Evolutionary conservation across 1,140 invertebrate genomes (phyloP).

Genomic region (Macrosteles quadrilineatus): DNA sequence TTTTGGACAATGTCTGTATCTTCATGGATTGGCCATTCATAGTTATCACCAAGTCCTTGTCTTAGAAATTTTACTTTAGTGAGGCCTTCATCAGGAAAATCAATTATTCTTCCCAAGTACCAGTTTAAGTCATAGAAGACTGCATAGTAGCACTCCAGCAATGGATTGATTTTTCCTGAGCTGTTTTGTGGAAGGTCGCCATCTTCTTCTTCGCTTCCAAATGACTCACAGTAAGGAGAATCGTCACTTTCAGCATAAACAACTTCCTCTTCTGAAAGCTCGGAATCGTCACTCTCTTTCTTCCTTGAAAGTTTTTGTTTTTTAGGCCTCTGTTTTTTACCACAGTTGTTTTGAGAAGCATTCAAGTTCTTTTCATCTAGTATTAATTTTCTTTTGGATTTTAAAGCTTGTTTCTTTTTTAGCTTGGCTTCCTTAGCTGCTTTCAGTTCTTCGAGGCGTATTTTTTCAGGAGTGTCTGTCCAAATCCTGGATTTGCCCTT

Average conservation of each 20-base stretch:
- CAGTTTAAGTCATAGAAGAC: too few species aligned
- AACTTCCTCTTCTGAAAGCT: neutral
- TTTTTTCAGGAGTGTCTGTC: constrained; percentile 2
- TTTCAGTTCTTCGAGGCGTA: neutral
- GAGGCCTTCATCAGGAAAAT: too few species aligned
- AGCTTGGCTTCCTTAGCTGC: neutral
- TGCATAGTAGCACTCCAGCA: too few species aligned
- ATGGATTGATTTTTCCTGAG: too few species aligned
- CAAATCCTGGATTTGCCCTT: constrained; percentile 9
- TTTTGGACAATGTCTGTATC: too few species aligned
- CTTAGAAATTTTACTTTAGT: too few species aligned
- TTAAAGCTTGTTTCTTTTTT: neutral
- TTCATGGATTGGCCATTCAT: too few species aligned
- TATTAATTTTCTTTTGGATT: too few species aligned
- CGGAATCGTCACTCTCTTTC: neutral
- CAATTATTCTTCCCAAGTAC: too few species aligned
- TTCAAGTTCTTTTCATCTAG: constrained; percentile 10
- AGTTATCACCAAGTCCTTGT: too few species aligned
- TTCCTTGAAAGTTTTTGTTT: neutral
- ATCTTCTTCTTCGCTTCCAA: too few species aligned
- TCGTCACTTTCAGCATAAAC: neutral
- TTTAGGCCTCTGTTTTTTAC: neutral
- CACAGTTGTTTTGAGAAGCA: neutral
- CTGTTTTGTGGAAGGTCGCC: too few species aligned
- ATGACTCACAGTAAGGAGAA: neutral